Conservation (phyloP, 2,797 vertebrate species). For the Poecilia gillii region DNA sequence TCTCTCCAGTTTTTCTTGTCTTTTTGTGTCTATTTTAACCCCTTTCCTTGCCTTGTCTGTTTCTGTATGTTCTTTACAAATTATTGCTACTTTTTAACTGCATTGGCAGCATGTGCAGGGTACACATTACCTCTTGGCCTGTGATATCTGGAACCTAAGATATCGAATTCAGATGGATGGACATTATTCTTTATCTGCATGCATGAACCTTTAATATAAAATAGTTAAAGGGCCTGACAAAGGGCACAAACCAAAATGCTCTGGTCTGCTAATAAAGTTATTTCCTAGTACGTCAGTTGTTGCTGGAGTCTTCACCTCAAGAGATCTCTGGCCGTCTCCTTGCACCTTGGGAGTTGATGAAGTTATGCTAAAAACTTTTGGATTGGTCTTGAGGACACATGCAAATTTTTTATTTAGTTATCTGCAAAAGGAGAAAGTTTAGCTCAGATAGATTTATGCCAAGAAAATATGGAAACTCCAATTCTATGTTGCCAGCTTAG, state of each 20-base stretch:
- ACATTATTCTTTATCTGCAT: too few relatives aligned
- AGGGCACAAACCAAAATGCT: not conserved
- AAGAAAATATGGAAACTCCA: not conserved
- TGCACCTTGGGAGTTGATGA: not conserved
- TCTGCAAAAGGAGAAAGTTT: not conserved
- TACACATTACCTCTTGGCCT: not conserved
- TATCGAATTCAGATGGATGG: not conserved
- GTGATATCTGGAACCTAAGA: not conserved
- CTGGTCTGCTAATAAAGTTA: not conserved
- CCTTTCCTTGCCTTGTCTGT: constrained; percentile 53
- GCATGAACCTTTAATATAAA: not conserved
- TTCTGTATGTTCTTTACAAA: constrained; percentile 26
- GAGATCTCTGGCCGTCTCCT: not conserved
- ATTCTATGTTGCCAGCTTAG: not conserved
- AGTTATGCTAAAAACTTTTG: not conserved
- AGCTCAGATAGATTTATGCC: not conserved
- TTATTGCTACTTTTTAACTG: not conserved
- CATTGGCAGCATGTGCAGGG: not conserved
- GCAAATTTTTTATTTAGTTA: not conserved
- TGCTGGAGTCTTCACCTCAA: not conserved
- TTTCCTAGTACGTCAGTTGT: not conserved
- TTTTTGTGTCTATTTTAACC: constrained; percentile 31
- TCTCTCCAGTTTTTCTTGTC: constrained; percentile 37
- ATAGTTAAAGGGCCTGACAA: not conserved
- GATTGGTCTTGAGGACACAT: not conserved